A percentile compares a stretch with the other conserved stretches of the same genome.
Conservation (phyloP, 2,888 invertebrate genomes). For the Ommatoiulus sabulosus region DNA sequence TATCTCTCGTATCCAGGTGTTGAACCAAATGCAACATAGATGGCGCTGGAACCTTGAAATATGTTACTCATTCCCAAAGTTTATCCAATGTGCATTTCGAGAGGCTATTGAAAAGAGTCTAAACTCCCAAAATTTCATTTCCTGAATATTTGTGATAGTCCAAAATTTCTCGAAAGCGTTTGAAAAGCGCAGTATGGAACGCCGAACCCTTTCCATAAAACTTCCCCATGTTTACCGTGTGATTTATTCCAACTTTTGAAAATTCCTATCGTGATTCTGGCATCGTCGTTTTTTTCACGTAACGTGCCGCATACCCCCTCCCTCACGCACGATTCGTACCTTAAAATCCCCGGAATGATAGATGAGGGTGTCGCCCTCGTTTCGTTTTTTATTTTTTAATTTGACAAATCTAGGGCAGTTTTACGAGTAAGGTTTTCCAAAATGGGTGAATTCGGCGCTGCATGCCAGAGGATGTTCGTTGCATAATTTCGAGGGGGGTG, state of each 20-base stretch:
- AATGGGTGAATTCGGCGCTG: neutral
- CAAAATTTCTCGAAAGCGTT: neutral
- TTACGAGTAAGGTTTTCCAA: neutral
- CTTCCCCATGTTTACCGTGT: neutral
- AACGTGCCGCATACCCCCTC: neutral
- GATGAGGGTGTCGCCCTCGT: slow-evolving; percentile 34
- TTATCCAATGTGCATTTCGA: too few species aligned
- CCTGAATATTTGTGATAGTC: neutral
- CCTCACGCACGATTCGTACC: neutral
- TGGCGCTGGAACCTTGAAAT: neutral
- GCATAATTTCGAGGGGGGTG: neutral
- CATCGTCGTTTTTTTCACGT: neutral
- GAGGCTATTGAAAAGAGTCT: too few species aligned
- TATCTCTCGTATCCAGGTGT: neutral
- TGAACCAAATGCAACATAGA: neutral
- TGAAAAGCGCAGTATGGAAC: neutral
- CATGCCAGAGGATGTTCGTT: neutral
- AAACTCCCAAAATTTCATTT: too few species aligned
- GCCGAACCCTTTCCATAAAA: neutral
- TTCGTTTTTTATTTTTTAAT: neutral
- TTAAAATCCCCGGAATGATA: slow-evolving; percentile 10
- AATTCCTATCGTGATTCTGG: neutral
- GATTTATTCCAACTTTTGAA: neutral
- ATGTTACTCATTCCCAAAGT: too few species aligned
- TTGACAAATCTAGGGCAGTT: slow-evolving; percentile 34